Evolutionary conservation across 2,113 vertebrate species (phyloP), one percentile per base, ranked within the genome.

Genomic region (Vicugna pacos): DNA sequence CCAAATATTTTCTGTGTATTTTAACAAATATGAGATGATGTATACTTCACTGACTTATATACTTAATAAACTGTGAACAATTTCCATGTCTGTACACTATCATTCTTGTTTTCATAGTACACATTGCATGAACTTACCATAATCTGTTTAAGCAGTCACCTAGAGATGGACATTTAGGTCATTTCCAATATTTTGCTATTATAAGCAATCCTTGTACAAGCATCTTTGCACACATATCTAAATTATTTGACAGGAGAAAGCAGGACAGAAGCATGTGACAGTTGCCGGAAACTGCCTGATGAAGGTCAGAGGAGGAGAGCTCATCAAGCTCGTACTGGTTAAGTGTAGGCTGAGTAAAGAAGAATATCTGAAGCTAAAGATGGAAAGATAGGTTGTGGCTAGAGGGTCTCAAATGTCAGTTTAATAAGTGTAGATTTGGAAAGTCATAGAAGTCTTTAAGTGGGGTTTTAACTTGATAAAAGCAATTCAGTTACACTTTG

Each of bases 161-260:
- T 91, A 35, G 48, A 84, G 26, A 58, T 11, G 70, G 50, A 79
- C 6, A 46, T 69, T 94, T 93, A 80, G 48, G 5, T 87, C 20
- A 70, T 87, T 80, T 76, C 52, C 72, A 70, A 58, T 69, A 69
- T 77, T 69, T 87, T 89, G 24, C 50, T 89, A 76, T 80, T 93
- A n/a, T 48, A 77, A 94, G 17, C 64, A 76, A 80, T 65, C 15
- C 17, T 90, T 81, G 30, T 10, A 35, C 54, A n/a, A 24, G 46
- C 15, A 72, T 87, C 60, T 86, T 84, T 80, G 54, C 48, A 67
- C 28, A 72, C 42, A 38, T 28, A 14, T 85, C 65, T 96, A 94
- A 93, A 67, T 70, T 65, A 54, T 50, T 30, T 50, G 52, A 79
- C 32, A 69, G 67, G 17, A 42, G 72, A 85, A 92, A 76, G 3